phyloP scores from a whole-genome alignment of 2,113 vertebrate genomes.

The Leucosticte australis region DNA sequence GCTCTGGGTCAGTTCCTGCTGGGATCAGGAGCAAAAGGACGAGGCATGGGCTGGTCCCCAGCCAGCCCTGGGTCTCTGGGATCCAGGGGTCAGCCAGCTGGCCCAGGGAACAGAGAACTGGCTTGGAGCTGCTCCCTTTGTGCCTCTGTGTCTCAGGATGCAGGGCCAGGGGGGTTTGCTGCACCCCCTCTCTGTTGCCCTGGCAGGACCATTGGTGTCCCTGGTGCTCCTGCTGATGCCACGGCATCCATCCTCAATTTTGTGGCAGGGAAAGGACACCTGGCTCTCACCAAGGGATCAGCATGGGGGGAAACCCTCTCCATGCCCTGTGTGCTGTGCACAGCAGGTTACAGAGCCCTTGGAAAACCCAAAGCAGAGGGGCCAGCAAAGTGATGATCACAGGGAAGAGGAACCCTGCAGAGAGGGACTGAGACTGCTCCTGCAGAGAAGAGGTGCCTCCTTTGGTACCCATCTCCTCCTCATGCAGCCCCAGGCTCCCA shows the following conservation, averaged over 20 bases:
- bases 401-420: neutral
- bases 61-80: rapidly evolving
- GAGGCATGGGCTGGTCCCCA: neutral
- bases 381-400: neutral
- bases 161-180: neutral
- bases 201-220: rapidly evolving
- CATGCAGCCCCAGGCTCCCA: neutral
- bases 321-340: neutral
- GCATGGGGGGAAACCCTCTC: rapidly evolving
- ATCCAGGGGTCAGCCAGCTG: neutral
- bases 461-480: neutral
- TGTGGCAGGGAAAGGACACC: neutral
- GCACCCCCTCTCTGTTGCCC: neutral
- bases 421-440: neutral
- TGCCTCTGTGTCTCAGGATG: neutral
- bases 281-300: neutral
- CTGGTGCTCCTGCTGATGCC: neutral
- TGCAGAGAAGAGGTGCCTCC: neutral
- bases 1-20: rapidly evolving
- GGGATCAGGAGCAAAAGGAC: neutral
- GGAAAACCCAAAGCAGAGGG: neutral
- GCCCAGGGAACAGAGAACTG: rapidly evolving
- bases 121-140: neutral
- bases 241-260: neutral
- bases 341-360: neutral